A percentile compares a stretch with the other conserved stretches of the same genome.
Evolutionary conservation across 2,113 vertebrate genomes (phyloP).

Genomic region (Oncorhynchus gorbuscha): DNA sequence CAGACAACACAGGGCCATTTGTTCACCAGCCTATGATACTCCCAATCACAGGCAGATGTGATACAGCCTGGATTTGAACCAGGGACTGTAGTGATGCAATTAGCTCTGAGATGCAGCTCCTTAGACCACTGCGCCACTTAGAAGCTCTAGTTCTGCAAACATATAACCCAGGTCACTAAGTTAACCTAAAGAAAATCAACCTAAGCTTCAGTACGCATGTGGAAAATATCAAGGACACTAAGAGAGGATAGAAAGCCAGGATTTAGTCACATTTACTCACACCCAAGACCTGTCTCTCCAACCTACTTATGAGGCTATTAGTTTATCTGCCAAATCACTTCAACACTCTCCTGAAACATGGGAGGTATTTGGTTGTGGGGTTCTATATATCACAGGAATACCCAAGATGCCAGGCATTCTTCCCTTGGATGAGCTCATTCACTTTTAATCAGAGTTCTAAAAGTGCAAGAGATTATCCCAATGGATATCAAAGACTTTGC

Average conservation of each 20-base stretch:
- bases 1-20: no score
- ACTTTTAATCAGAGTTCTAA: slow-evolving; percentile 51
- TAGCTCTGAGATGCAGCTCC: no score
- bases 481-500: slow-evolving; percentile 34
- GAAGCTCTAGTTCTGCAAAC: neutral
- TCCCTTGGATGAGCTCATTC: slow-evolving; percentile 33
- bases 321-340: neutral
- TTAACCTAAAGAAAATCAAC: neutral
- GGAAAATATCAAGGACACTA: neutral
- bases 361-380: slow-evolving; percentile 22
- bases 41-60: no score
- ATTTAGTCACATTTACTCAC: neutral
- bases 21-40: no score
- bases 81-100: no score
- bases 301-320: neutral
- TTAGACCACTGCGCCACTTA: no score
- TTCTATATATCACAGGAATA: slow-evolving; percentile 22
- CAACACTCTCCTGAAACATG: slow-evolving; percentile 20
- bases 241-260: neutral
- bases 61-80: no score
- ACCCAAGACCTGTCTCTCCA: neutral
- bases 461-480: slow-evolving; percentile 44
- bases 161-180: neutral
- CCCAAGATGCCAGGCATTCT: slow-evolving; percentile 36
- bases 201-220: neutral